phyloP scores from a whole-genome alignment of 2,797 vertebrate species.

The Chelmon rostratus region DNA sequence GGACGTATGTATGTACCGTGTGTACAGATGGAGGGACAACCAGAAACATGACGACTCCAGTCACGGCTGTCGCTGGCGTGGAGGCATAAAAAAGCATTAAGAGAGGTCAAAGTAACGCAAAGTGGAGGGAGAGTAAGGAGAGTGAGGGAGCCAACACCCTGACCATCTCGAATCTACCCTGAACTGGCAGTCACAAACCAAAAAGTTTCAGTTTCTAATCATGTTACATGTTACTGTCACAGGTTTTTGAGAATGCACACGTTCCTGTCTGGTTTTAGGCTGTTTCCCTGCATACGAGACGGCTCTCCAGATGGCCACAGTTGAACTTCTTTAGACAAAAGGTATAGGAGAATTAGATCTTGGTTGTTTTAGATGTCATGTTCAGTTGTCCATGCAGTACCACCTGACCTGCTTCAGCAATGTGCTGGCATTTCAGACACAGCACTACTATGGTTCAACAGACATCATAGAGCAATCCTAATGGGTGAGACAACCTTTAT shows the following conservation, averaged over 20 bases:
- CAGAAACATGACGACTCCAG: too few species aligned
- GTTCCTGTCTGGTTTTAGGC: constrained; percentile 2
- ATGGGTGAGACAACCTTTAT: constrained; percentile 21
- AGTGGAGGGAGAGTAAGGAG: neutral
- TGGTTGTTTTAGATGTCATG: constrained; percentile 7
- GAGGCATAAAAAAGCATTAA: constrained; percentile 20
- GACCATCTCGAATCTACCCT: too few species aligned
- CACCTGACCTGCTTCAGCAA: constrained; percentile 13
- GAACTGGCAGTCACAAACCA: neutral
- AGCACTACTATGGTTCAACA: constrained; percentile 8
- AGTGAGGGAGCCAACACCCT: constrained; percentile 3
- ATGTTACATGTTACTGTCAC: constrained; percentile 10
- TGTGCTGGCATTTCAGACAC: constrained; percentile 34
- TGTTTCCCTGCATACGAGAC: neutral
- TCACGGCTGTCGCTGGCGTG: too few species aligned
- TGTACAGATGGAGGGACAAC: too few species aligned
- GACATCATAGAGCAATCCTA: constrained; percentile 23
- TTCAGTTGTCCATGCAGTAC: constrained; percentile 4
- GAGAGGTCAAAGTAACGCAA: constrained; percentile 11
- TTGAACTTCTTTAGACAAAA: constrained; percentile 20
- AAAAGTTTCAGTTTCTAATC: constrained; percentile 11
- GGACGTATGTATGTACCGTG: too few species aligned
- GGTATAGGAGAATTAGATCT: neutral
- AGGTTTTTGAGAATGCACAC: constrained; percentile 12
- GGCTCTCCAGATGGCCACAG: neutral